Base-by-base conservation (phyloP, 2,797 vertebrate genomes). In the Arnoldichthys spilopterus region DNA sequence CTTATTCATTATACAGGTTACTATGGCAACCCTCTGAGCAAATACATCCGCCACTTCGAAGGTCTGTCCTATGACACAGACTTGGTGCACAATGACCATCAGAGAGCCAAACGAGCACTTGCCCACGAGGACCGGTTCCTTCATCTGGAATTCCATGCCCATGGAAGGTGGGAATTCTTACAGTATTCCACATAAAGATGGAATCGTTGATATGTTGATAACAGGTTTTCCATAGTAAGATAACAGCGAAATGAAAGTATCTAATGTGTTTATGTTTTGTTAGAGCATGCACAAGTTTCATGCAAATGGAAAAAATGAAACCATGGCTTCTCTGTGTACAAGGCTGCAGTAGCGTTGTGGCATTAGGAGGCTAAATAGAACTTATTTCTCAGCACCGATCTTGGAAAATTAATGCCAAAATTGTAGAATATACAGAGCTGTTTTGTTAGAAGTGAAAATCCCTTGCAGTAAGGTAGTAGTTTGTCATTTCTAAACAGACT, bases 31-130 rank as follows among this genome's bases (percentile, higher is more conserved):
- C 97, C 97, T 75, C 90, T 99, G 82, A 98, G 95, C 90, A 96
- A 97, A 89, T 96, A 96, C 86, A 96, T 99, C 87, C 96, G 92
- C 74, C 98, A 99, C 93, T 99, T 98, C 91, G 98, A 99, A 92
- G 98, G 97, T 80, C 92, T 99, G 85, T 96, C 96, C 72, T 99
- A 99, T 0, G 94, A 96, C 85, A 94, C 93, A 81, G 96, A 97
- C 86, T 88, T 92, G 74, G 90, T 99, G 89, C 96, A 98, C 92
- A 93, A 91, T 93, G 95, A 94, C 83, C 98, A 99, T 92, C 96
- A 97, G 92, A 94, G 96, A 92, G 96, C 94, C 92, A 98, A 95
- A 93, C 94, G 98, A 92, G 96, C 97, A 1, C 74, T 97, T 7
- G 92, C 92, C 0, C 94, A 96, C 0, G 94, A 97, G 84, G 97